Evolutionary conservation across 2,888 invertebrate species (phyloP).

Genomic region (Ctena decussata): DNA sequence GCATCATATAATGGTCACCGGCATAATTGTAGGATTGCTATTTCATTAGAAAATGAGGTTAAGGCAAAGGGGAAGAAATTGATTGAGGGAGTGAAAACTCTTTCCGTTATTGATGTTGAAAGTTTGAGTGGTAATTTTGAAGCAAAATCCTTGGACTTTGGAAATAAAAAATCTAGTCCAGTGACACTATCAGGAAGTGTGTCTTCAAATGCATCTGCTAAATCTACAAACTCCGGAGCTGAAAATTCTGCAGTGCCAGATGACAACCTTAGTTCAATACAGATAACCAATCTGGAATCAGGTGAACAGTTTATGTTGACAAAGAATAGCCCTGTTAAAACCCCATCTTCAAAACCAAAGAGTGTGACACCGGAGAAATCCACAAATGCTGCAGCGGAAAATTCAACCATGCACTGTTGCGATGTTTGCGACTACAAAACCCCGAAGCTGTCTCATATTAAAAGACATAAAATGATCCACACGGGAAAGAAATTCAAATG

Average conservation of each 20-base stretch:
- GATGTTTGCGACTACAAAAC: slow-evolving; percentile 52
- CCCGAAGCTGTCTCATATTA: slow-evolving; percentile 44
- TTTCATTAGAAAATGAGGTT: not conserved
- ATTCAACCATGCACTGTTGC: slow-evolving; percentile 19
- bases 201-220: not conserved
- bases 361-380: not conserved
- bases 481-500: slow-evolving; percentile 43
- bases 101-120: slow-evolving; percentile 37
- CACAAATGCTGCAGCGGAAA: not conserved
- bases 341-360: not conserved
- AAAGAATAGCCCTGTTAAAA: not conserved
- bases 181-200: not conserved
- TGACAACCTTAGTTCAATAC: slow-evolving; percentile 10
- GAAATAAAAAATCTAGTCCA: not conserved
- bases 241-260: not conserved
- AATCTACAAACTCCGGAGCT: not conserved
- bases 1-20: slow-evolving; percentile 45
- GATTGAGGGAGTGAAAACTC: slow-evolving; percentile 24
- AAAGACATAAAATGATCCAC: slow-evolving; percentile 50
- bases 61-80: not conserved
- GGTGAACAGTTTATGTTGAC: slow-evolving; percentile 36
- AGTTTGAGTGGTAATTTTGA: slow-evolving; percentile 13
- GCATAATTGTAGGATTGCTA: slow-evolving; percentile 25
- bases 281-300: slow-evolving; percentile 54
- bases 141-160: not conserved